Conservation (phyloP, 2,888 invertebrate genomes). For the Acanthosepion lycidas region DNA sequence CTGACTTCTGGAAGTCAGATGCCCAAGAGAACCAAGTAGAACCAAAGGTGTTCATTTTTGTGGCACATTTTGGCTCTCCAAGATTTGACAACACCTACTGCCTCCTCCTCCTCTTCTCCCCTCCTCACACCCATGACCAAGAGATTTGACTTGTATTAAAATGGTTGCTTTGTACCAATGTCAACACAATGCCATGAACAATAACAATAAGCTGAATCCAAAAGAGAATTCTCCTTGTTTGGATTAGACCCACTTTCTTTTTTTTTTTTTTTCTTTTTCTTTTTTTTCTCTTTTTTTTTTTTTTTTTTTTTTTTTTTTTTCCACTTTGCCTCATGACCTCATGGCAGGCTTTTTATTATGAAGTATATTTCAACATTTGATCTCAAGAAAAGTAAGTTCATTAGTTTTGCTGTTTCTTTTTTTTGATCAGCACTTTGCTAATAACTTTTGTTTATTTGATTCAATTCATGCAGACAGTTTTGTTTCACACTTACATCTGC, state of each 20-base stretch:
- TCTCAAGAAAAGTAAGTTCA: constrained; percentile 34
- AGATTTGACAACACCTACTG: background rate
- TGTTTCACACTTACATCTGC: background rate
- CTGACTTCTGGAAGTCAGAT: background rate
- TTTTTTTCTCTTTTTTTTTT: background rate
- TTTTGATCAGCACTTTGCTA: background rate
- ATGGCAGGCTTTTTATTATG: constrained; percentile 36
- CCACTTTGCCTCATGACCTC: background rate
- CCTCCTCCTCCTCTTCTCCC: background rate
- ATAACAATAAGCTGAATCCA: background rate
- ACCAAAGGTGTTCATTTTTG: background rate
- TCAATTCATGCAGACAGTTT: background rate
- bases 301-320: background rate
- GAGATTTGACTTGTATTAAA: background rate
- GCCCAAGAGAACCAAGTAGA: background rate
- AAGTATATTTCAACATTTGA: background rate
- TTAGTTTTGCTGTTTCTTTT: background rate
- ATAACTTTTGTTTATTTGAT: background rate
- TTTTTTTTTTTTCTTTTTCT: background rate
- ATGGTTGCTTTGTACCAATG: background rate
- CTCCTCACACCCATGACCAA: background rate
- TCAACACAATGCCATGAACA: background rate
- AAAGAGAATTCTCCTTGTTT: background rate
- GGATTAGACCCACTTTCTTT: background rate
- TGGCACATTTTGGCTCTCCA: background rate